phyloP scores from a whole-genome alignment of 2,888 invertebrate genomes.

The Allacma fusca region DNA sequence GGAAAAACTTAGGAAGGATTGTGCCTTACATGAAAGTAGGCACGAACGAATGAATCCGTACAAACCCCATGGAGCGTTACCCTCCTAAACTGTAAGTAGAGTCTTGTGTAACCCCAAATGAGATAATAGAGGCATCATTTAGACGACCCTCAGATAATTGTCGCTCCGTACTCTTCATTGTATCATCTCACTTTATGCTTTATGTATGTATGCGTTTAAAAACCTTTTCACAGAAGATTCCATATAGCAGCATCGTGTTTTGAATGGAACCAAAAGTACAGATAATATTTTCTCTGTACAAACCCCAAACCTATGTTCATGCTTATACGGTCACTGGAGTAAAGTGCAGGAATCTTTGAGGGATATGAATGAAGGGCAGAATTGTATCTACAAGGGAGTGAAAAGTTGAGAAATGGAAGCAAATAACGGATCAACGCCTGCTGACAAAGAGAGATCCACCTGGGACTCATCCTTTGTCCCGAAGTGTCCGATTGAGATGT shows the following conservation, averaged over 20 bases:
- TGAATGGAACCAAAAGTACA: conserved; percentile 16
- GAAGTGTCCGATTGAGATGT: conserved; percentile 61
- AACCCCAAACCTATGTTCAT: background rate
- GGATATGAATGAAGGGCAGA: conserved; percentile 20
- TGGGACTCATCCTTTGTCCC: conserved; percentile 61
- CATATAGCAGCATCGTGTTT: background rate
- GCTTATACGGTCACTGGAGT: background rate
- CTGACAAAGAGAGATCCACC: conserved; percentile 61
- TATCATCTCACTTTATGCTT: conserved; percentile 2
- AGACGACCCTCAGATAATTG: conserved; percentile 34
- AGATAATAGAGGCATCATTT: conserved; percentile 46
- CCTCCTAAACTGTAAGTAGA: conserved; percentile 17
- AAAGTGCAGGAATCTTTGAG: conserved; percentile 37
- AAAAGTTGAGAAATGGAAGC: conserved; percentile 44
- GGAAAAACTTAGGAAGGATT: too few species aligned
- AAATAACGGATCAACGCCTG: conserved; percentile 61
- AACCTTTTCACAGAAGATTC: background rate
- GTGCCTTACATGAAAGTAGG: background rate
- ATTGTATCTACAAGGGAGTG: conserved; percentile 24
- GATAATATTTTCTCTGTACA: background rate
- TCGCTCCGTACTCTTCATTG: conserved; percentile 28
- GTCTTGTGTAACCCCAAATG: conserved; percentile 45
- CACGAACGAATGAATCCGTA: background rate
- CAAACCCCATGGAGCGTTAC: conserved; percentile 25
- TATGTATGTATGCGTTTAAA: background rate